Evolutionary conservation across 2,797 vertebrate species (phyloP).

Genomic region (Myotis vivesi): DNA sequence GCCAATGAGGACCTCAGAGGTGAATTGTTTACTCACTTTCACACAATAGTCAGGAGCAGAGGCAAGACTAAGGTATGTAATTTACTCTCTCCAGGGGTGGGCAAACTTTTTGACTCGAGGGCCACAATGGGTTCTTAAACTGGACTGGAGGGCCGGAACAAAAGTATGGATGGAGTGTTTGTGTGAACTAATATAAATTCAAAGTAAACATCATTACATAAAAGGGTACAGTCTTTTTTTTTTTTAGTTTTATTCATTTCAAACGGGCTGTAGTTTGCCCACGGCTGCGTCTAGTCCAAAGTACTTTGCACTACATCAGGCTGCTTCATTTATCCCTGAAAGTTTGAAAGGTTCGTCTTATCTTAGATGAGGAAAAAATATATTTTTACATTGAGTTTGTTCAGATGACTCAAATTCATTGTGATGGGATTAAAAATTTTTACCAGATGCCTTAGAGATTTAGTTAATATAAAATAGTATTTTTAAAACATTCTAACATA

Average conservation of each 20-base stretch:
- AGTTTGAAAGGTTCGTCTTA: background rate
- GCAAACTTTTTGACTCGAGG: too few species aligned
- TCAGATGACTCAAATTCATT: slow-evolving; percentile 18
- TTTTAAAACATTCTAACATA: background rate
- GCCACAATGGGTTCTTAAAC: too few species aligned
- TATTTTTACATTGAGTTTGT: background rate
- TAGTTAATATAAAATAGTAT: background rate
- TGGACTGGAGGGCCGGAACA: too few species aligned
- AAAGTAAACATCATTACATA: too few species aligned
- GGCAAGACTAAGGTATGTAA: background rate
- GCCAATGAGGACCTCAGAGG: background rate
- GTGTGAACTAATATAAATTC: too few species aligned
- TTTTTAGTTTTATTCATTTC: too few species aligned
- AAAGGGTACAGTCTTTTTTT: too few species aligned
- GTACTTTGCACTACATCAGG: background rate
- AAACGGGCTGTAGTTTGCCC: too few species aligned
- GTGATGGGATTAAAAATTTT: background rate
- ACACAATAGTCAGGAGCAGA: background rate
- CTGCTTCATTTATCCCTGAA: background rate
- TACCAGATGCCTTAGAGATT: background rate
- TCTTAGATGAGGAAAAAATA: background rate
- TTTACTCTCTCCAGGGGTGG: background rate
- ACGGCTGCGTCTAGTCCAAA: background rate
- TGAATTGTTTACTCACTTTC: background rate
- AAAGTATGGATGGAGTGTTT: too few species aligned